Base-by-base conservation (phyloP, 2,113 vertebrate species). In the Epinephelus moara region DNA sequence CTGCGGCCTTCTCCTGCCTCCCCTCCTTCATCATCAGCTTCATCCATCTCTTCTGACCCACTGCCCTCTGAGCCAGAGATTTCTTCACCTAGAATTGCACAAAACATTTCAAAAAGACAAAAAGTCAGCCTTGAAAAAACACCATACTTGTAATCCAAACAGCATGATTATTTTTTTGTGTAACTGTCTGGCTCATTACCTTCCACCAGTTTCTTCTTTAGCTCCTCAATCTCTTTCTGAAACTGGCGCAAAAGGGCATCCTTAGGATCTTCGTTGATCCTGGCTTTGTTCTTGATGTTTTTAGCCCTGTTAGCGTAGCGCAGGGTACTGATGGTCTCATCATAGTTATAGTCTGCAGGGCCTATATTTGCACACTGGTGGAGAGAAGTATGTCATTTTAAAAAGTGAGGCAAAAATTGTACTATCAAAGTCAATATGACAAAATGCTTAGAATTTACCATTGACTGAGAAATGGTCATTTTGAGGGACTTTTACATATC, bases 271-370 rank as follows among this genome's bases (percentile, higher is more conserved):
- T 99, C 98, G 6, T 99, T 99, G 86, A 99, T 99, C 92, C 98
- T 96, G 82, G 98, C 98, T 94, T 99, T 99, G 93, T 99, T 99
- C 94, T 99, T 99, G 82, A 99, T 99, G 92, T 99, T 99, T 93
- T 99, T 99, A 86, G 98, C 98, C 85, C 98, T 94, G 68, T 99
- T 99, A 45, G 98, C 98, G n/a, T 99, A 99, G 72, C 98, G 96
- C 59, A 99, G 94, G 0, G 98, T 99, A 89, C 98, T 99, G 91
- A 99, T 99, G 61, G 98, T 99, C 93, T 99, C 98, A 71, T 99
- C 98, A 0, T 99, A 99, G 92, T 99, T 99, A 86, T 99, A 99
- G 93, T 99, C 98, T 70, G 98, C 98, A 3, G 98, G 98, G 5
- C 98, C 98, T 9, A 99, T 99, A 89, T 99, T 99, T 82, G 98